Evolutionary conservation across 2,113 vertebrate species (phyloP).

Genomic region (Chlamydotis undulata): DNA sequence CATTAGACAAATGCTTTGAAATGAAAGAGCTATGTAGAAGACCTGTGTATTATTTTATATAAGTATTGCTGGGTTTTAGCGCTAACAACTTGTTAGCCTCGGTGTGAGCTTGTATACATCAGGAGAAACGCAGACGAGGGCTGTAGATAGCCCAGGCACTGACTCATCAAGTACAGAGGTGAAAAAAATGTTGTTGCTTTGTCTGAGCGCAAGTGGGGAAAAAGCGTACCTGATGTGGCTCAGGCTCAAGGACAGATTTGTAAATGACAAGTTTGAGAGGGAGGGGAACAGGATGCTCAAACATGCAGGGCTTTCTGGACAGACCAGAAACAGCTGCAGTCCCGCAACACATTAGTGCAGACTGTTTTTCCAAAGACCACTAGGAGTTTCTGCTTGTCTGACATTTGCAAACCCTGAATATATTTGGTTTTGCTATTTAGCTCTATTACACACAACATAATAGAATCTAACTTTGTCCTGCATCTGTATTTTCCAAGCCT

Average conservation of each 20-base stretch:
- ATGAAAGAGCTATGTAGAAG: background rate
- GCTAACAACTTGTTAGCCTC: background rate
- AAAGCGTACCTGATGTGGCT: background rate
- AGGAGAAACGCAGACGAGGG: background rate
- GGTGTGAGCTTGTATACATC: background rate
- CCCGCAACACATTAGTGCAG: accelerated
- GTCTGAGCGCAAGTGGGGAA: background rate
- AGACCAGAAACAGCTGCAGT: background rate
- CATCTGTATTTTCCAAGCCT: background rate
- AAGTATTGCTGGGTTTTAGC: background rate
- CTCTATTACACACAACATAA: background rate
- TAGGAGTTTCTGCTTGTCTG: background rate
- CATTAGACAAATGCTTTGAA: background rate
- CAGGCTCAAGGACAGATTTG: background rate
- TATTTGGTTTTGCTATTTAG: background rate
- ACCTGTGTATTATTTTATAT: background rate
- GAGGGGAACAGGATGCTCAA: background rate
- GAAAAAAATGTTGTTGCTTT: background rate
- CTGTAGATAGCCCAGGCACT: background rate
- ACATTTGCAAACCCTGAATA: background rate
- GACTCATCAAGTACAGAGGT: accelerated
- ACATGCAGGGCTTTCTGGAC: background rate
- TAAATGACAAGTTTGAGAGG: background rate
- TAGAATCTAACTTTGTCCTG: background rate
- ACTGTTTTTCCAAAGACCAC: background rate